A percentile compares a stretch with the other conserved stretches of the same genome.
Evolutionary conservation across 2,113 vertebrate genomes (phyloP).

Genomic region (Xerus inauris): DNA sequence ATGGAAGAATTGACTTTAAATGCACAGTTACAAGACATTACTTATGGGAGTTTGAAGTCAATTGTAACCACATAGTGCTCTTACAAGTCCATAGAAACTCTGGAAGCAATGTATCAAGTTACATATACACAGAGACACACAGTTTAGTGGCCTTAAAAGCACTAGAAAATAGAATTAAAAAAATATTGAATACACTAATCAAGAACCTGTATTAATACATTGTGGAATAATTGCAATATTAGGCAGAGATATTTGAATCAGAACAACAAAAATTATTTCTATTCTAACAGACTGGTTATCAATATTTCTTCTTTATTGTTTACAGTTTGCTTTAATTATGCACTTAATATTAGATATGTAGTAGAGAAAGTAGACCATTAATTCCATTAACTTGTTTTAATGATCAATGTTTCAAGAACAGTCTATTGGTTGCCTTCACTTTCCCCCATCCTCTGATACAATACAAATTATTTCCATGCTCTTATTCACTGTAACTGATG

Average conservation of each 20-base stretch:
- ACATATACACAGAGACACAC: neutral
- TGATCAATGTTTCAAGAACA: neutral
- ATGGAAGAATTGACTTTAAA: neutral
- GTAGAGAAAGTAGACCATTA: neutral
- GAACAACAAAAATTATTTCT: neutral
- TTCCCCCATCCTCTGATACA: neutral
- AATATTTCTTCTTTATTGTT: neutral
- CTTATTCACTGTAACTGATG: neutral
- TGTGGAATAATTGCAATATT: neutral
- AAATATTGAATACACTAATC: neutral
- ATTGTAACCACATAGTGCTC: neutral
- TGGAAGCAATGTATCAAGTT: neutral
- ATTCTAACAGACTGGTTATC: neutral
- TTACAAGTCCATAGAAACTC: neutral
- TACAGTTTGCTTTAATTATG: neutral
- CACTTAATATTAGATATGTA: neutral
- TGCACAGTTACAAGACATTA: neutral
- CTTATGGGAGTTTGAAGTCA: neutral
- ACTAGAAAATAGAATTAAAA: neutral
- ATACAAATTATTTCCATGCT: neutral
- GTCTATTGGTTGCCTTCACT: neutral
- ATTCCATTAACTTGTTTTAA: neutral
- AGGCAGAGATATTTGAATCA: neutral
- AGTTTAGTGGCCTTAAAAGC: neutral
- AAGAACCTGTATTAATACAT: neutral